Conservation (phyloP, 1,140 invertebrate genomes). For the Delia radicum region DNA sequence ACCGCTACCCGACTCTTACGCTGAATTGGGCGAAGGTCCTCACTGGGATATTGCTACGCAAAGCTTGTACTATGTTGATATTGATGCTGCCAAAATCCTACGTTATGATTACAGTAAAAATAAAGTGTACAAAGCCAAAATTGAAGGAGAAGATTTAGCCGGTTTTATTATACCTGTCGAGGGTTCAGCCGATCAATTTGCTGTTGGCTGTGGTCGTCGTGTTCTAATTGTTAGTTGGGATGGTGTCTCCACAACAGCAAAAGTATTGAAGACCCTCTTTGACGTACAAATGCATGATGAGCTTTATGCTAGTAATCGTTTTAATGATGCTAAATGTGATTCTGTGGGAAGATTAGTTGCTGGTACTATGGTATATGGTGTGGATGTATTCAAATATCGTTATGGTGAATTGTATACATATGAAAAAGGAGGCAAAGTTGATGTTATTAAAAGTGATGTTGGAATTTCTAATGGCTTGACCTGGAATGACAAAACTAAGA, state of each 20-base stretch:
- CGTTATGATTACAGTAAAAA: slow-evolving; percentile 61
- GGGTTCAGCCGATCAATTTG: slow-evolving; percentile 62
- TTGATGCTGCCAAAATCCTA: slow-evolving; percentile 61
- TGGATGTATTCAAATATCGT: slow-evolving; percentile 57
- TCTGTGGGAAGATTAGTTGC: slow-evolving; percentile 66
- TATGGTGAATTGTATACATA: slow-evolving; percentile 58
- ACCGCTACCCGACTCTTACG: slow-evolving; percentile 43
- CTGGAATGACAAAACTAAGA: slow-evolving; percentile 71
- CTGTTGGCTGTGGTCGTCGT: slow-evolving; percentile 65
- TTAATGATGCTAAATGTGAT: slow-evolving; percentile 91
- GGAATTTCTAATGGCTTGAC: slow-evolving; percentile 80
- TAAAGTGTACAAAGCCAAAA: slow-evolving; percentile 55
- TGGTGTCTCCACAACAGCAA: slow-evolving; percentile 59
- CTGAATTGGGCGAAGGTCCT: slow-evolving; percentile 63
- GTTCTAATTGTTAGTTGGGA: slow-evolving; percentile 70
- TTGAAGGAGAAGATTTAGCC: slow-evolving; percentile 58
- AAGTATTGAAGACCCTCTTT: slow-evolving; percentile 57
- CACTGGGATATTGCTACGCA: slow-evolving; percentile 67
- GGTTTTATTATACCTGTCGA: slow-evolving; percentile 71
- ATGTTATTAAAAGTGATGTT: slow-evolving; percentile 57
- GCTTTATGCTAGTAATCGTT: slow-evolving; percentile 62
- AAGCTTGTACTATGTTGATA: slow-evolving; percentile 69
- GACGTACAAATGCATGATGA: slow-evolving; percentile 64
- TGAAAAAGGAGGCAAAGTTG: slow-evolving; percentile 65
- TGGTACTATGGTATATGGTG: slow-evolving; percentile 68